Base-by-base conservation (phyloP, 2,797 vertebrate species). In the Loris lydekkerianus region DNA sequence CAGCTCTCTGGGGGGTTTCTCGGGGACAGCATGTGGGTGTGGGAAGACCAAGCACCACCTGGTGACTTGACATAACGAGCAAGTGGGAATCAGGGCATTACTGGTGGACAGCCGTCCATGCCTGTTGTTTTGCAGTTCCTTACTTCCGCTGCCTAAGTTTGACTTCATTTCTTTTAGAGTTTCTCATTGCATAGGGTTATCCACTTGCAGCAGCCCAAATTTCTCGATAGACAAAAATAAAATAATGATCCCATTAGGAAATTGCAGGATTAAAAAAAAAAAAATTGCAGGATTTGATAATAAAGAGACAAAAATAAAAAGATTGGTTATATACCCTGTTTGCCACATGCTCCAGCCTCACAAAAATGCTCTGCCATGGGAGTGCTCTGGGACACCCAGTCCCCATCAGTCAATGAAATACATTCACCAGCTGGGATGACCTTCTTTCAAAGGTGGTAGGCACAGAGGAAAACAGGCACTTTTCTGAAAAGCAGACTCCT, bases 271-370 rank as follows among this genome's bases (percentile, higher is more conserved):
- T 91, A 40, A 40, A 40, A 40, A 40, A 40, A 40, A 86, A 49
- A 72, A 96, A 94, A 93, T 70, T 29, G 1, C 21, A 77, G 56
- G 17, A 69, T 93, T 91, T 86, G 29, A 56, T 86, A 46, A 93
- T 58, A 95, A 61, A 40, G 80, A 63, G 37, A 40, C 58, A 82
- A 31, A 31, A 82, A 46, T 29, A 70, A 93, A 80, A 43, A 14
- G 1, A 27, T 69, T 27, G 67, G 65, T 89, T 91, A 46, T n/a
- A 77, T 15, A 65, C 4, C 31, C 10, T 13, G 3, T 73, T 94
- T 53, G 13, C 61, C 80, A 61, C 58, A 49, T 46, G 34, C n/a
- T 70, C 23, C 11, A 78, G 25, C 58, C 23, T 82, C 67, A 34
- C 58, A 60, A 89, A 84, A 89, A 58, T 61, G 10, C 25, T 49